Percentiles rank a stretch among this genome's conserved stretches.
phyloP scores from a whole-genome alignment of 1,140 invertebrate species.

The Calephelis virginiensis region DNA sequence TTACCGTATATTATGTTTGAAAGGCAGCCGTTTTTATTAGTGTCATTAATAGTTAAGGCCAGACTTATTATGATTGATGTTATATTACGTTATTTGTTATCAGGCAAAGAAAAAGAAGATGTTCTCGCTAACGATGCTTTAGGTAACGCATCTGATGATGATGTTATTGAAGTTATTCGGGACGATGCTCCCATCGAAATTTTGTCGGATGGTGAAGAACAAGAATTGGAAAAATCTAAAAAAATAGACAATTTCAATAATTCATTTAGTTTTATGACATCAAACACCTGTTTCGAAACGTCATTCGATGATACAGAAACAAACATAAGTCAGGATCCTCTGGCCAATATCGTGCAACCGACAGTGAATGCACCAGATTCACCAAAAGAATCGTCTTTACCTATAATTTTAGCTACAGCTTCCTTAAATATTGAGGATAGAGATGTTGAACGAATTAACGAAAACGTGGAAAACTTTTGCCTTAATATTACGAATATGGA shows the following conservation, averaged over 20 bases:
- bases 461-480: conserved; percentile 11
- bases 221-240: conserved; percentile 41
- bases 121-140: conserved; percentile 34
- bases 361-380: background rate
- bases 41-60: no score
- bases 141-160: conserved; percentile 62
- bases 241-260: conserved; percentile 23
- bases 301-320: conserved; percentile 7
- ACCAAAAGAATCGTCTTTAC: conserved; percentile 12
- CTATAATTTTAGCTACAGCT: conserved; percentile 10
- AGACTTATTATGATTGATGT: background rate
- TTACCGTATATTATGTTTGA: no score
- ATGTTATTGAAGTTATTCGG: conserved; percentile 69
- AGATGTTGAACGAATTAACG: conserved; percentile 2
- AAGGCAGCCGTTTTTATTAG: no score
- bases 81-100: background rate
- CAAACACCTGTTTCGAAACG: conserved; percentile 17
- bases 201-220: conserved; percentile 65
- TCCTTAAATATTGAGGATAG: conserved; percentile 5
- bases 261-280: conserved; percentile 27
- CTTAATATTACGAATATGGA: conserved; percentile 16
- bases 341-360: background rate
- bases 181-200: conserved; percentile 72
- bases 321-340: conserved; percentile 7
- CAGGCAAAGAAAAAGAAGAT: conserved; percentile 20